These are phyloP conservation scores for Neotoxoptera formosana DNA, from an alignment of 1,140 invertebrate genomes.

Conservation along the genomic window DNA sequence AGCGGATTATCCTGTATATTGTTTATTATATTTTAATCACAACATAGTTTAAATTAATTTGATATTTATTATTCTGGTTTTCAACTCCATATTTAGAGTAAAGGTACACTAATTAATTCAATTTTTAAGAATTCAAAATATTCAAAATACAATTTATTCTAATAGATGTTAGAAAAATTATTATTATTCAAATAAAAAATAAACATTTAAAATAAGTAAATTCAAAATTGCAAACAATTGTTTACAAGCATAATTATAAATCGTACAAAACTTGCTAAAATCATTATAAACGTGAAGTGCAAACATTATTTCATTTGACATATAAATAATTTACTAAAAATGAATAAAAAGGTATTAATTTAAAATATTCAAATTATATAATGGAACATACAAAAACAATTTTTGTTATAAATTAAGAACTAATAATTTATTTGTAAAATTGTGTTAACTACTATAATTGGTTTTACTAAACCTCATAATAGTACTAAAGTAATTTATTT, in stretches of 20 bases:
- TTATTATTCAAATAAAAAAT: background rate
- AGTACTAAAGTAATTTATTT: background rate
- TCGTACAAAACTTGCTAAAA: background rate
- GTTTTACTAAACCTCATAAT: background rate
- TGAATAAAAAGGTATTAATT: background rate
- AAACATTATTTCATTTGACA: background rate
- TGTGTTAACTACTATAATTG: background rate
- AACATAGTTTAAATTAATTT: background rate
- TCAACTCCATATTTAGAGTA: background rate
- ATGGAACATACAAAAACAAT: background rate
- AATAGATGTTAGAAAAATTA: background rate
- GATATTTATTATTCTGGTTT: conserved; percentile 11
- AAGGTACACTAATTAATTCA: background rate
- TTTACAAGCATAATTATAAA: conserved; percentile 17
- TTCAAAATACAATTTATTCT: conserved; percentile 22
- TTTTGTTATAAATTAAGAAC: background rate
- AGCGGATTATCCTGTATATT: background rate
- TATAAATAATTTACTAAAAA: background rate
- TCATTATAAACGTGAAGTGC: background rate
- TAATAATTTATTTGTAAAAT: background rate
- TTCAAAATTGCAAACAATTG: background rate
- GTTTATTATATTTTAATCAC: background rate
- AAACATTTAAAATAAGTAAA: conserved; percentile 14
- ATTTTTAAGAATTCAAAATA: background rate
- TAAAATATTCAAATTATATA: background rate